Evolutionary conservation across 1,140 invertebrate genomes (phyloP).

Genomic region (Musca vetustissima): DNA sequence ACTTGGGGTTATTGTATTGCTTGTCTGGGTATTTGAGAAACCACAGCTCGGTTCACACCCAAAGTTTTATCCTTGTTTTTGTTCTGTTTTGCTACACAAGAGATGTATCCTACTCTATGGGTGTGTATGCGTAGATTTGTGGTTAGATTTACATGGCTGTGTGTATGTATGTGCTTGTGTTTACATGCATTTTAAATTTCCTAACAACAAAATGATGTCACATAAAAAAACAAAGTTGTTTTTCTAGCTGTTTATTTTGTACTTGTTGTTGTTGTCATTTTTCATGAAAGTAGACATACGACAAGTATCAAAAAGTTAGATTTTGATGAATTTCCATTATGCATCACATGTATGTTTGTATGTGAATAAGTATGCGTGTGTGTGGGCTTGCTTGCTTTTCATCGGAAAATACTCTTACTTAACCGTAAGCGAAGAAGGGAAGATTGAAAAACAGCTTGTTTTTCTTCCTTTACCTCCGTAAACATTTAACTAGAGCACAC

Average conservation of each 20-base stretch:
- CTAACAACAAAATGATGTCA: slow-evolving; percentile 2
- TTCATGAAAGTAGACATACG: neutral
- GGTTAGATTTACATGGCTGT: neutral
- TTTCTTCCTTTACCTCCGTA: neutral
- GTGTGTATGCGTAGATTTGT: neutral
- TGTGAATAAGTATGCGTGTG: neutral
- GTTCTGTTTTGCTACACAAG: too few species aligned
- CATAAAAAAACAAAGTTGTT: neutral
- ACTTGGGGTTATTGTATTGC: slow-evolving; percentile 11
- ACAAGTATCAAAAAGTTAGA: slow-evolving; percentile 1
- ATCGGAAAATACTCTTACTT: too few species aligned
- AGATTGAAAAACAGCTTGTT: slow-evolving; percentile 4
- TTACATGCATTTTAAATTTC: slow-evolving; percentile 16
- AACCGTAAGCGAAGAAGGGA: too few species aligned
- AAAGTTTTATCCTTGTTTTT: neutral
- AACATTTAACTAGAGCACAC: slow-evolving; percentile 15
- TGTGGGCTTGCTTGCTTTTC: too few species aligned
- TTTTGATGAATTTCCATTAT: slow-evolving; percentile 18
- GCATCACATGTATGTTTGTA: neutral
- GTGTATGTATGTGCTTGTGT: too few species aligned
- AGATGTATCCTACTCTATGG: too few species aligned
- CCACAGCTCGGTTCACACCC: neutral
- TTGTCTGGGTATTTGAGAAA: slow-evolving; percentile 17
- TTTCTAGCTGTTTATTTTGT: slow-evolving; percentile 1
- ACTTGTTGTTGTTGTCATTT: neutral